Evolutionary conservation across 2,888 invertebrate genomes (phyloP).

Genomic region (Cephus pulcher): DNA sequence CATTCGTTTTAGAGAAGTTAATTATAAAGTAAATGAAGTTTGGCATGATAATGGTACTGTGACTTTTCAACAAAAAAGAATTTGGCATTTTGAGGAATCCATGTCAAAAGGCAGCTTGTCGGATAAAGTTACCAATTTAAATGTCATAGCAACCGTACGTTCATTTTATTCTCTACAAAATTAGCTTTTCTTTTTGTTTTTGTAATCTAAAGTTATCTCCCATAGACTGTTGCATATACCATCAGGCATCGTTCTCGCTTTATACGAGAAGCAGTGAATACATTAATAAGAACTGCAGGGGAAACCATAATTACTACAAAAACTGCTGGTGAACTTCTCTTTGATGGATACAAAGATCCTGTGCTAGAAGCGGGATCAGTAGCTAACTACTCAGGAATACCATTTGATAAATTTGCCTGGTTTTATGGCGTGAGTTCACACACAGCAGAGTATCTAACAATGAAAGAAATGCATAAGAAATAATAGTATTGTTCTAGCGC

Average conservation of each 20-base stretch:
- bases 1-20: conserved; percentile 49
- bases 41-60: conserved; percentile 82
- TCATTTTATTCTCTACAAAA: conserved; percentile 3
- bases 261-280: conserved; percentile 69
- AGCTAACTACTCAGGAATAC: conserved; percentile 71
- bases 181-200: conserved; percentile 8
- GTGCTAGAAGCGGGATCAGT: conserved; percentile 72
- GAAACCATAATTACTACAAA: conserved; percentile 72
- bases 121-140: conserved; percentile 79
- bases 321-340: conserved; percentile 77
- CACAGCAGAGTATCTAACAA: not conserved
- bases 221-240: conserved; percentile 75
- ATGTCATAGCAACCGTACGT: conserved; percentile 82
- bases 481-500: conserved; percentile 70
- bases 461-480: conserved; percentile 9
- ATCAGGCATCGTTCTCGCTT: conserved; percentile 67
- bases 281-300: conserved; percentile 70
- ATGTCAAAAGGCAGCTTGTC: conserved; percentile 78
- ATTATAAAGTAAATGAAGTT: conserved; percentile 70
- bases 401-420: conserved; percentile 87
- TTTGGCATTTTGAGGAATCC: conserved; percentile 79
- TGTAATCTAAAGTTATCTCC: conserved; percentile 32
- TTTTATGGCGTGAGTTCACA: conserved; percentile 77
- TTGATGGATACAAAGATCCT: conserved; percentile 84
- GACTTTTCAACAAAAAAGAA: conserved; percentile 79